Conservation (phyloP, 2,888 invertebrate genomes). For the Pandemis cinnamomeana region DNA sequence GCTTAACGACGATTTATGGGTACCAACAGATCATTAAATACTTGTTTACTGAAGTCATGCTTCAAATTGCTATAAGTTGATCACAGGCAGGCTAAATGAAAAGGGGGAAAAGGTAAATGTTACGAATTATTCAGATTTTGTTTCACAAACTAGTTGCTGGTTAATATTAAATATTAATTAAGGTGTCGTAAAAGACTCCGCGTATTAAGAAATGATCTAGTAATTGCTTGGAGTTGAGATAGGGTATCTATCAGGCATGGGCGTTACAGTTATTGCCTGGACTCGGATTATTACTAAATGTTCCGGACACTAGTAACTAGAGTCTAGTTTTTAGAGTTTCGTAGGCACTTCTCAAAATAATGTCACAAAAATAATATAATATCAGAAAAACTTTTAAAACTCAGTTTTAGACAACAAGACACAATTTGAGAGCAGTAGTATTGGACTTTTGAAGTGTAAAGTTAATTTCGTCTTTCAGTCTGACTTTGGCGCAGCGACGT, state of each 20-base stretch:
- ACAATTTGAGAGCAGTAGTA: no score
- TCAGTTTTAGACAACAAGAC: no score
- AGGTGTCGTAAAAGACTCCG: constrained; percentile 35
- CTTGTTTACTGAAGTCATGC: neutral
- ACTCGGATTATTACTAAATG: constrained; percentile 22
- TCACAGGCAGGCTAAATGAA: neutral
- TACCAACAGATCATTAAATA: neutral
- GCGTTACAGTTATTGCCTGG: constrained; percentile 50
- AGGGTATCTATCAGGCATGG: constrained; percentile 55
- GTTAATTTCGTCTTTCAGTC: no score
- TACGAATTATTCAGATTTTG: constrained; percentile 5
- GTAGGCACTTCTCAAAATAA: neutral
- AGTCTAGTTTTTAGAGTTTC: neutral
- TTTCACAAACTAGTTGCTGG: constrained; percentile 19
- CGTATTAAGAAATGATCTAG: constrained; percentile 31
- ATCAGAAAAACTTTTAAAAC: no score
- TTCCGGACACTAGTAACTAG: no score
- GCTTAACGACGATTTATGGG: neutral
- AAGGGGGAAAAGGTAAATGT: neutral
- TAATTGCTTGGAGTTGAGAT: constrained; percentile 27
- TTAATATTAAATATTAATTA: constrained; percentile 28
- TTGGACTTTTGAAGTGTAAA: no score
- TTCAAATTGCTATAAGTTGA: neutral
- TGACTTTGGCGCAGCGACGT: no score
- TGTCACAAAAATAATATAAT: no score